Conservation (phyloP, 2,888 invertebrate genomes). For the Plutella xylostella region DNA sequence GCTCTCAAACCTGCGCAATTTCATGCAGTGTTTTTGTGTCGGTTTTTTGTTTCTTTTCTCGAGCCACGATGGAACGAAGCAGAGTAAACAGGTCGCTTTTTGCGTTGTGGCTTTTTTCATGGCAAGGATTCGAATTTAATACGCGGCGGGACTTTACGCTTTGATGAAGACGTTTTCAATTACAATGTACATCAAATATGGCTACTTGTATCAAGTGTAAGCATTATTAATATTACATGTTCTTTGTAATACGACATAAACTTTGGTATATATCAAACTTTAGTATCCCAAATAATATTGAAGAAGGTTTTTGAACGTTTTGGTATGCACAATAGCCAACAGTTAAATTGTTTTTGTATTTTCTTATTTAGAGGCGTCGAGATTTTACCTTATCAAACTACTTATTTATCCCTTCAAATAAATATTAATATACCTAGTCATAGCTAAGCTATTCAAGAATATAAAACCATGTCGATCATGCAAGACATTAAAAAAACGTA, state of each 20-base stretch:
- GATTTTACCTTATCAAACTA: too few species aligned
- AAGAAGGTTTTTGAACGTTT: background rate
- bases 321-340: background rate
- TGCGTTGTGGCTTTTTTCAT: slow-evolving; percentile 28
- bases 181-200: slow-evolving; percentile 22
- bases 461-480: too few species aligned
- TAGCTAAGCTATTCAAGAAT: too few species aligned
- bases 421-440: too few species aligned
- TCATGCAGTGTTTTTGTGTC: slow-evolving; percentile 25
- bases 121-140: slow-evolving; percentile 26
- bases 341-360: too few species aligned
- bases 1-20: slow-evolving; percentile 24
- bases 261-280: too few species aligned
- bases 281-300: too few species aligned
- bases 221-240: too few species aligned
- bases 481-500: too few species aligned
- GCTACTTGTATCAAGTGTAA: background rate
- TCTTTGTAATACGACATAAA: too few species aligned
- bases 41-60: slow-evolving; percentile 26
- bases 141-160: slow-evolving; percentile 17
- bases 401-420: too few species aligned
- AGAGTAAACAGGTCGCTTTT: slow-evolving; percentile 42
- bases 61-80: slow-evolving; percentile 33
- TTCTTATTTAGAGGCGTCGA: too few species aligned
- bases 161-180: slow-evolving; percentile 33